These are phyloP conservation scores for Malthinus seriepunctatus DNA, from an alignment of 2,888 invertebrate genomes.

Conservation along the genomic window DNA sequence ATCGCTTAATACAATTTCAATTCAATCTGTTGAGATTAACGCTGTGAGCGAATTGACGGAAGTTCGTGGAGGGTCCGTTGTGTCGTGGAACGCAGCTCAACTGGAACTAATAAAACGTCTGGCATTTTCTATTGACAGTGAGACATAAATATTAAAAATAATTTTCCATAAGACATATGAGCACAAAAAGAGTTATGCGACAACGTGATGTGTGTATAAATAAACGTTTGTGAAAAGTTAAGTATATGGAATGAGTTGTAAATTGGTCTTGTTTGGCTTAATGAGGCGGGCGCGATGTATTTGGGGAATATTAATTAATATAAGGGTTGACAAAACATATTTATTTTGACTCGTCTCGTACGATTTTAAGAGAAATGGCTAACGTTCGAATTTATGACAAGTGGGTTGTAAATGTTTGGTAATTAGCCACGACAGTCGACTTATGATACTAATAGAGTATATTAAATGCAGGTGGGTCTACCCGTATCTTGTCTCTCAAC, in stretches of 20 bases:
- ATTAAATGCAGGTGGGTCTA: slow-evolving; percentile 50
- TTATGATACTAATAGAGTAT: slow-evolving; percentile 44
- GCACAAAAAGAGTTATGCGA: slow-evolving; percentile 41
- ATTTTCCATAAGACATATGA: slow-evolving; percentile 43
- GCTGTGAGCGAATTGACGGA: slow-evolving; percentile 24
- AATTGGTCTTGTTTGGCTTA: slow-evolving; percentile 49
- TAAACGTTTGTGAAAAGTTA: slow-evolving; percentile 45
- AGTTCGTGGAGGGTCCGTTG: slow-evolving; percentile 23
- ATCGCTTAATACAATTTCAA: slow-evolving; percentile 8
- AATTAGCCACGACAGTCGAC: slow-evolving; percentile 47
- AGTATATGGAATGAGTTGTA: slow-evolving; percentile 47
- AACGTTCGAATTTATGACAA: slow-evolving; percentile 47
- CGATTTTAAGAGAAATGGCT: slow-evolving; percentile 44
- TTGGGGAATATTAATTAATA: slow-evolving; percentile 50
- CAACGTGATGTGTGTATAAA: slow-evolving; percentile 45
- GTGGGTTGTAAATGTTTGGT: slow-evolving; percentile 39
- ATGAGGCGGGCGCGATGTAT: slow-evolving; percentile 49
- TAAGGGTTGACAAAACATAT: slow-evolving; percentile 41
- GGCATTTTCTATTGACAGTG: slow-evolving; percentile 38
- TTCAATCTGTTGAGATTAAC: slow-evolving; percentile 16
- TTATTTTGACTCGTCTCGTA: slow-evolving; percentile 30
- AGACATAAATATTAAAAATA: slow-evolving; percentile 48
- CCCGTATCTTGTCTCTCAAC: slow-evolving; percentile 43
- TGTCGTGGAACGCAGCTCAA: slow-evolving; percentile 31
- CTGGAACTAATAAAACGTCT: slow-evolving; percentile 40